Base-by-base conservation (phyloP, 2,797 vertebrate species). In the Pipistrellus pygmaeus region DNA sequence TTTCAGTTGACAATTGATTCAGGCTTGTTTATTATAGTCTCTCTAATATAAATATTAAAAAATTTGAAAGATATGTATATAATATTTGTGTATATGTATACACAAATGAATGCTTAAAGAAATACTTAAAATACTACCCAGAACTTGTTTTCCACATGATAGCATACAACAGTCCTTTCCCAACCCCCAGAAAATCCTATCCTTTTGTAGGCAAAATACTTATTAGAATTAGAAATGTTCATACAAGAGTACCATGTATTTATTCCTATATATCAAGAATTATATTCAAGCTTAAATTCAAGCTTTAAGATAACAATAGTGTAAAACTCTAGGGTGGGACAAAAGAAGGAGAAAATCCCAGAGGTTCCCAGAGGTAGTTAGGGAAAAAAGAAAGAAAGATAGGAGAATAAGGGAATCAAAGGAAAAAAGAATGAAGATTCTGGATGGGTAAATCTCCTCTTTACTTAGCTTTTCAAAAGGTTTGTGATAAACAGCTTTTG, bases 401-500 rank as follows among this genome's bases (percentile, higher is more conserved):
- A 93, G 35, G 71, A 69, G 77, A 96, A 95, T 71, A n/a, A 75
- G 60, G 30, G 69, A 82, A 44, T 91, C 60, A 62, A 95, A 94
- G 64, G 32, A 89, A 85, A 85, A 82, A 92, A 62, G 72, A 85
- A 87, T 51, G 84, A 94, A 93, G 94, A 95, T 84, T 97, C 91
- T 95, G 69, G 96, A 93, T 96, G 93, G 75, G 91, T 94, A 94
- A 96, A 97, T 96, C 95, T 95, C 80, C 76, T 95, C 94, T 96
- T 95, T 66, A 94, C 82, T 91, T 85, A 90, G 91, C 68, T 94
- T 96, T 96, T 96, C 93, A 97, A 96, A 97, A 90, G 86, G 88
- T 93, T 94, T 93, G 85, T 92, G 95, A 95, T 96, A 96, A 96
- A 95, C 94, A 92, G 96, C 96, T 95, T 97, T 96, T 96, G 95